A percentile compares a stretch with the other conserved stretches of the same genome.
These are phyloP conservation scores for Danaus plexippus DNA, from an alignment of 1,140 invertebrate species.

Conservation along the genomic window DNA sequence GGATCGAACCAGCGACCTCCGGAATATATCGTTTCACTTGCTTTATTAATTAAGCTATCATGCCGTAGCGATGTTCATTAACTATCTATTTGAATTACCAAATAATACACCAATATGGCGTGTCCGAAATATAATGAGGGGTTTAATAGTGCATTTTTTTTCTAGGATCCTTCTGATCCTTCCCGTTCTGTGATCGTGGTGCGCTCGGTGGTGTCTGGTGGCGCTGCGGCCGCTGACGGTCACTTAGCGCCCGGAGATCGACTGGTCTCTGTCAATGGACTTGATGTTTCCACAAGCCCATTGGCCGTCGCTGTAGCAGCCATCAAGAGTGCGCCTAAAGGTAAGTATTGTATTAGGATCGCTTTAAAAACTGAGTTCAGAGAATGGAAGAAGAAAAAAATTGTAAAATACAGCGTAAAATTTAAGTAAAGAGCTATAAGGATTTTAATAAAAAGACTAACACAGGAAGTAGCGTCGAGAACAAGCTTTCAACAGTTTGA, in stretches of 20 bases:
- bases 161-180: slow-evolving; percentile 81
- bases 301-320: slow-evolving; percentile 88
- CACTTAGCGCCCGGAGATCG: slow-evolving; percentile 88
- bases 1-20: no score
- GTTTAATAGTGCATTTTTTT: background rate
- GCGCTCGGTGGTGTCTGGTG: slow-evolving; percentile 86
- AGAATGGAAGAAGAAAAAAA: no score
- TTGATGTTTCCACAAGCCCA: slow-evolving; percentile 81
- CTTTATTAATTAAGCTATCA: no score
- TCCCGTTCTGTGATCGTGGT: slow-evolving; percentile 91
- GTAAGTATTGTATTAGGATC: slow-evolving; percentile 54
- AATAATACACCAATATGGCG: no score
- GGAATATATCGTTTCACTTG: no score
- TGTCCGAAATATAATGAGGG: background rate
- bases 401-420: background rate
- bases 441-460: no score
- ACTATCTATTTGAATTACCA: no score
- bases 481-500: no score
- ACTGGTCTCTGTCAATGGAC: slow-evolving; percentile 87
- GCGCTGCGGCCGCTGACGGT: slow-evolving; percentile 86
- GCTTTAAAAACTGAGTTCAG: no score
- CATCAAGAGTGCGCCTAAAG: slow-evolving; percentile 83
- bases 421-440: slow-evolving; percentile 1
- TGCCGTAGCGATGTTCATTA: no score
- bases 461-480: no score